Conservation (phyloP, 2,113 vertebrate species). For the Emydocephalus ijimae region DNA sequence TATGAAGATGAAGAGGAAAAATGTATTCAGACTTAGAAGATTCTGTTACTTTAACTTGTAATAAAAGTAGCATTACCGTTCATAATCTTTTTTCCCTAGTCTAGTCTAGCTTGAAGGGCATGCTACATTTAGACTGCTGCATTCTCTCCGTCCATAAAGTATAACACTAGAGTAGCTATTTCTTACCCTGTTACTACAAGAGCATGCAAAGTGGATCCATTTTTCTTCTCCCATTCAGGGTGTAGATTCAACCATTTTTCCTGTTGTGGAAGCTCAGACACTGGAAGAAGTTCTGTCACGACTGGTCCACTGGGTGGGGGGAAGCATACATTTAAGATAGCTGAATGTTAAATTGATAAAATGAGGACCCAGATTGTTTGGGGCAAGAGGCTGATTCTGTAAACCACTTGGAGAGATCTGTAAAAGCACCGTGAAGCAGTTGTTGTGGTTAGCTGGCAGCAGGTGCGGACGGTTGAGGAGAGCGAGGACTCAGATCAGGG, state of each 20-base stretch:
- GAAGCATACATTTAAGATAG: conserved; percentile 1
- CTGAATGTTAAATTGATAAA: too few relatives aligned
- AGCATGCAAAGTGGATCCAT: conserved; percentile 77
- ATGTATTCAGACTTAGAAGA: not conserved
- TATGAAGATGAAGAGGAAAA: not conserved
- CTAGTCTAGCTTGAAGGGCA: not conserved
- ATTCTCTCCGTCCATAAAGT: not conserved
- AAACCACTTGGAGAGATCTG: too few relatives aligned
- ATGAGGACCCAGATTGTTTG: too few relatives aligned
- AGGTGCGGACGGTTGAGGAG: too few relatives aligned
- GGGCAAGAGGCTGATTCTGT: too few relatives aligned
- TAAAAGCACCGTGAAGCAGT: too few relatives aligned
- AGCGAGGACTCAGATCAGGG: too few relatives aligned
- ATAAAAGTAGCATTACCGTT: not conserved
- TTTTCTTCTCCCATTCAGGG: conserved; percentile 74
- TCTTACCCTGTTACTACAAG: conserved; percentile 84
- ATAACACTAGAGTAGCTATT: not conserved
- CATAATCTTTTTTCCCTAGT: not conserved
- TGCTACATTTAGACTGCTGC: not conserved
- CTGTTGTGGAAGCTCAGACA: conserved; percentile 60
- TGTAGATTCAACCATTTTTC: conserved; percentile 83
- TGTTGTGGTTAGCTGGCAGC: too few relatives aligned
- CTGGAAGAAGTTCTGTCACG: conserved; percentile 68
- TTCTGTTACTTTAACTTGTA: not conserved
- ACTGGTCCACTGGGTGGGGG: conserved; percentile 69